Conservation (phyloP, 30 jellyfish, hydroid and myxozoan species). For the Hydra vulgaris region DNA sequence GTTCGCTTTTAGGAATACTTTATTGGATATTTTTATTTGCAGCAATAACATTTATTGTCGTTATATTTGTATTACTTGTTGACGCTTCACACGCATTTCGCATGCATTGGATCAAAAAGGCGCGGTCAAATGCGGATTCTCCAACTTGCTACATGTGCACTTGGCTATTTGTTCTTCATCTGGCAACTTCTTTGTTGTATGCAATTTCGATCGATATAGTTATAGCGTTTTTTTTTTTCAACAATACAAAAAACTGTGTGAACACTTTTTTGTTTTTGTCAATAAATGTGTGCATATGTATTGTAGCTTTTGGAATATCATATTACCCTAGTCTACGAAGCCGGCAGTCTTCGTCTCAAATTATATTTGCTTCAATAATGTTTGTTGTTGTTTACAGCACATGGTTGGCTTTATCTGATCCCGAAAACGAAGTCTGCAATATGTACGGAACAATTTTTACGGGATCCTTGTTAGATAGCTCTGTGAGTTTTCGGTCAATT, state of each 20-base stretch:
- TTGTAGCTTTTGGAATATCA: conserved; percentile 47
- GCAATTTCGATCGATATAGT: conserved; percentile 69
- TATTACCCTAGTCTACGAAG: conserved; percentile 48
- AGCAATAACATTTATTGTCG: conserved; percentile 37
- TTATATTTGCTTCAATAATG: conserved; percentile 46
- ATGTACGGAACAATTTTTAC: conserved; percentile 83
- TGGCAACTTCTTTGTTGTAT: conserved; percentile 61
- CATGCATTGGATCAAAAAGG: conserved; percentile 60
- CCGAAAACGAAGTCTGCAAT: conserved; percentile 83
- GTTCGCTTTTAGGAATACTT: conserved; percentile 27
- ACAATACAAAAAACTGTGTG: conserved; percentile 49
- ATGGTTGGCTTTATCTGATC: conserved; percentile 93
- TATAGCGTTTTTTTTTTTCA: conserved; percentile 81
- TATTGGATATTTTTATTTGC: conserved; percentile 37
- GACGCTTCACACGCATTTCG: conserved; percentile 78
- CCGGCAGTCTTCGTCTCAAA: conserved; percentile 61
- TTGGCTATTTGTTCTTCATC: conserved; percentile 81
- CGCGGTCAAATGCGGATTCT: conserved; percentile 47
- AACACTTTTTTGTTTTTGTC: conserved; percentile 38
- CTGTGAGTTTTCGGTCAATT: conserved; percentile 59
- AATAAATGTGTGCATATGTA: conserved; percentile 53
- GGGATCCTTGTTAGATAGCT: conserved; percentile 60
- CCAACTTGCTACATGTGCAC: conserved; percentile 96
- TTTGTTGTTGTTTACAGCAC: conserved; percentile 50
- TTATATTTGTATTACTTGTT: conserved; percentile 39